These are phyloP conservation scores for Theretra japonica DNA, from an alignment of 2,888 invertebrate genomes.

Conservation along the genomic window DNA sequence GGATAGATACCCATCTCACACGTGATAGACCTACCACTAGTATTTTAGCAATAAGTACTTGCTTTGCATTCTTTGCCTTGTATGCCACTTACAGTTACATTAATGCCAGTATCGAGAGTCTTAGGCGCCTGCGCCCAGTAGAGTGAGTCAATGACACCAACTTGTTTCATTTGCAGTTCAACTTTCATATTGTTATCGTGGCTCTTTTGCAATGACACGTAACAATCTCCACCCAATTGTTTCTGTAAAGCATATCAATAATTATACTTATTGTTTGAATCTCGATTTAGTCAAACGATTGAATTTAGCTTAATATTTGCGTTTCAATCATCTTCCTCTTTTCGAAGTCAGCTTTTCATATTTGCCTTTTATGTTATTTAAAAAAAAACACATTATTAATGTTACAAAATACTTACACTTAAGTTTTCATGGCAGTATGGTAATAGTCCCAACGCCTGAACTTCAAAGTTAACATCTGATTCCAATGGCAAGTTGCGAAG, in stretches of 20 bases:
- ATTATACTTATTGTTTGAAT: no score
- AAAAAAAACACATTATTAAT: no score
- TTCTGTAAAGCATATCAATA: not conserved
- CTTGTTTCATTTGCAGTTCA: constrained; percentile 36
- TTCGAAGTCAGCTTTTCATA: no score
- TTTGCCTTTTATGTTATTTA: no score
- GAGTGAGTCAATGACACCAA: constrained; percentile 44
- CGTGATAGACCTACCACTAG: no score
- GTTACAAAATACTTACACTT: not conserved
- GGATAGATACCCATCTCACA: no score
- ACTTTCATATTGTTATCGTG: constrained; percentile 21
- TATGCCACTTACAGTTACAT: constrained; percentile 43
- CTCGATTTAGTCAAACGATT: no score
- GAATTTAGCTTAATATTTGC: no score
- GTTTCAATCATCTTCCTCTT: no score
- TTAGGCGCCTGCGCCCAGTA: constrained; percentile 42
- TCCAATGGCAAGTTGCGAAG: constrained; percentile 28
- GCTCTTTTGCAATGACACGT: not conserved
- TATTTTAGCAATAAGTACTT: not conserved
- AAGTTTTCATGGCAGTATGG: not conserved
- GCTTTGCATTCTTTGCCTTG: not conserved
- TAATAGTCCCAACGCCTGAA: not conserved
- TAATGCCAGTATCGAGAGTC: constrained; percentile 32
- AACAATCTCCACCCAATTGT: not conserved
- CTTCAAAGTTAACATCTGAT: not conserved